Conservation (phyloP, 2,888 invertebrate species). For the Cephus spinipes region DNA sequence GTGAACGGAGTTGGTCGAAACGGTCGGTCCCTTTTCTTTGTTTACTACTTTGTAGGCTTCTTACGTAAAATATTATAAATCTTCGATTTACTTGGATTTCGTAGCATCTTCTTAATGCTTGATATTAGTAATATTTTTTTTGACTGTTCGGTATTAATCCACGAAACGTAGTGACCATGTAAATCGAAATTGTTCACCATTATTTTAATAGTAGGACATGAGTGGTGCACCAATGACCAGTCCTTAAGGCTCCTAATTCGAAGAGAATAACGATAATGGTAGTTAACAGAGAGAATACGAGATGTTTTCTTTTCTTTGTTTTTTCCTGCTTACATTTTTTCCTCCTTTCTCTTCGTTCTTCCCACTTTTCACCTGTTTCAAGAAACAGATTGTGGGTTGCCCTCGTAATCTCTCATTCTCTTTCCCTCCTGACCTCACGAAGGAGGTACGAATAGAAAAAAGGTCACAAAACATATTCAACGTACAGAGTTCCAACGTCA, state of each 20-base stretch:
- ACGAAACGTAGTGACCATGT: no score
- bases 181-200: not conserved
- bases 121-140: no score
- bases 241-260: not conserved
- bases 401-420: not conserved
- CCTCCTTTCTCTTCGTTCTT: not conserved
- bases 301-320: not conserved
- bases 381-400: not conserved
- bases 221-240: not conserved
- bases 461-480: not conserved
- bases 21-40: constrained; percentile 54
- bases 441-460: not conserved
- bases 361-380: not conserved
- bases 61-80: not conserved
- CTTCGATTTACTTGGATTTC: no score
- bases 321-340: not conserved
- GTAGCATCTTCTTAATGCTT: no score
- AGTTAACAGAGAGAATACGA: not conserved
- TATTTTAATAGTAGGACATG: not conserved
- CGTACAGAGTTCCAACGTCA: not conserved
- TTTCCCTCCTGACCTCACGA: not conserved
- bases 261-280: not conserved
- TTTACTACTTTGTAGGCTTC: not conserved
- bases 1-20: constrained; percentile 95
- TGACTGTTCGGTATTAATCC: no score